These are phyloP conservation scores for Cydia amplana DNA, from an alignment of 1,140 invertebrate species.

Conservation along the genomic window DNA sequence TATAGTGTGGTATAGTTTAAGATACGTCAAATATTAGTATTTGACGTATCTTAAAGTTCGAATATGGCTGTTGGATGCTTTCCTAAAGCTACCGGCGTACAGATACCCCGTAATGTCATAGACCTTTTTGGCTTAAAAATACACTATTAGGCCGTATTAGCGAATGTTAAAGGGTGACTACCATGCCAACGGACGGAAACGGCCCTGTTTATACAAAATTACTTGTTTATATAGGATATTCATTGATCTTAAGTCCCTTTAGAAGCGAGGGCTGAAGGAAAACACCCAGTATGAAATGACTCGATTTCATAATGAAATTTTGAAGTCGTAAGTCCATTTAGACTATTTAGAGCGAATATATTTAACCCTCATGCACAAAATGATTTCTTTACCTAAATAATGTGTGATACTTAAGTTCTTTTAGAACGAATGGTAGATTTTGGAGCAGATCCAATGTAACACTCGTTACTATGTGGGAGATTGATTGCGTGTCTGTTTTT, in stretches of 20 bases:
- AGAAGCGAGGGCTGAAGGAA: background rate
- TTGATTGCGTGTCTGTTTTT: background rate
- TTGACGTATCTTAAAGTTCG: no score
- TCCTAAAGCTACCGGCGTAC: background rate
- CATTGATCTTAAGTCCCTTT: background rate
- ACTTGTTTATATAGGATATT: background rate
- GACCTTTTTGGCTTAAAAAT: background rate
- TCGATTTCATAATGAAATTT: background rate
- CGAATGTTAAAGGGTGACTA: background rate
- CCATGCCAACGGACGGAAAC: background rate
- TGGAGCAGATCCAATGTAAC: background rate
- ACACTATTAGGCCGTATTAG: no score
- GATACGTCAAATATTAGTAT: no score
- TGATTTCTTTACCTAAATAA: background rate
- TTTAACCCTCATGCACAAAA: background rate
- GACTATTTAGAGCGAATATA: no score
- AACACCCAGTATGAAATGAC: background rate
- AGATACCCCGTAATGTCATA: background rate
- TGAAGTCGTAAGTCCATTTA: background rate
- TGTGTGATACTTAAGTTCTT: background rate
- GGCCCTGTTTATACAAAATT: background rate
- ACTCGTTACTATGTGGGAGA: background rate
- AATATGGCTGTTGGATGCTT: background rate
- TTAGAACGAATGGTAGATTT: background rate
- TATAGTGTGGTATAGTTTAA: no score